Evolutionary conservation across 2,113 vertebrate species (phyloP).

Genomic region (mouse (Mus musculus)): DNA sequence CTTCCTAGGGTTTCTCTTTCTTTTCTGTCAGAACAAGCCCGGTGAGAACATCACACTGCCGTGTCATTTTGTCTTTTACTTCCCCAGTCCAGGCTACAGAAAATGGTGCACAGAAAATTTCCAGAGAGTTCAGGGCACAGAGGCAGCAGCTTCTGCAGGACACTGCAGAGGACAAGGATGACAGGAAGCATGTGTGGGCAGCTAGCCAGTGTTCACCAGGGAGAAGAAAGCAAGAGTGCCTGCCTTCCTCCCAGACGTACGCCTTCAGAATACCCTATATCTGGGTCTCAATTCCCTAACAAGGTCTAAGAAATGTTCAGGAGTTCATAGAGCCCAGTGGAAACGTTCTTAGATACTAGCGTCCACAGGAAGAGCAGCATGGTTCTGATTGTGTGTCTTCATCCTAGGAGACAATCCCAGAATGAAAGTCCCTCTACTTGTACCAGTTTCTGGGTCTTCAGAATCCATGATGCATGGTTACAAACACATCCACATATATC

Average conservation of each 20-base stretch:
- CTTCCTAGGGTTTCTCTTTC: constrained; percentile 50
- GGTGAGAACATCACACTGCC: constrained; percentile 30
- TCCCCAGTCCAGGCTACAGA: not conserved
- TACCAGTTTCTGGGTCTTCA: not conserved
- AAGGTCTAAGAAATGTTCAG: not conserved
- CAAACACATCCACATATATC: not conserved
- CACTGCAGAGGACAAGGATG: not conserved
- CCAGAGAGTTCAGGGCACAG: constrained; percentile 40
- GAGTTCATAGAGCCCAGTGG: not conserved
- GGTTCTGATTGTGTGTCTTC: not conserved
- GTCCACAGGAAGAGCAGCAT: not conserved
- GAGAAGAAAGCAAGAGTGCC: constrained; percentile 34
- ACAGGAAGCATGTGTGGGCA: constrained; percentile 43
- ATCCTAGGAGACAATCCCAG: not conserved
- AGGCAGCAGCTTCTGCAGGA: constrained; percentile 4
- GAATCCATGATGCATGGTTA: not conserved
- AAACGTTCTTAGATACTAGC: constrained; percentile 21
- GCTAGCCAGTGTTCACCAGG: not conserved
- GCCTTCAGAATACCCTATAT: not conserved
- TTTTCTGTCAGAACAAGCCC: constrained; percentile 52
- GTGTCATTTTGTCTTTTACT: constrained; percentile 34
- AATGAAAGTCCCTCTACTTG: not conserved
- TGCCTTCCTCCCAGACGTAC: constrained; percentile 21
- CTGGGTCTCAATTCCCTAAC: not conserved
- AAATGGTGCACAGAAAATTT: constrained; percentile 55